Conservation (phyloP, 2,113 vertebrate species). For the Cranoglanis bouderius region DNA sequence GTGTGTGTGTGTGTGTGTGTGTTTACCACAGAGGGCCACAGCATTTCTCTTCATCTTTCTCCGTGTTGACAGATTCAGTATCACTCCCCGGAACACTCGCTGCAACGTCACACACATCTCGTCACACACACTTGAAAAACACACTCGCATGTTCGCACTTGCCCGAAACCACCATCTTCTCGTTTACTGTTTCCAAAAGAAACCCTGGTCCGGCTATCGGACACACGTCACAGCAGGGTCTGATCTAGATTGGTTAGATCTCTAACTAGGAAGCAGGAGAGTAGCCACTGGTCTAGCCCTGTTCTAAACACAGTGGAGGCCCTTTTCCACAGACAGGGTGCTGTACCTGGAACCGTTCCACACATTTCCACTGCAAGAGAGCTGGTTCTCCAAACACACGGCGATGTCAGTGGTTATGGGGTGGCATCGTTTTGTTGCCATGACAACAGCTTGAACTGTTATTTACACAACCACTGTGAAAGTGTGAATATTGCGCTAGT, state of each 20-base stretch:
- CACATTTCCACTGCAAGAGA: background rate
- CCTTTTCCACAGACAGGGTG: background rate
- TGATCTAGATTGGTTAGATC: background rate
- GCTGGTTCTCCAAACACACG: background rate
- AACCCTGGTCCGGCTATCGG: background rate
- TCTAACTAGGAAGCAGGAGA: background rate
- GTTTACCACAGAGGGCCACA: slow-evolving; percentile 88
- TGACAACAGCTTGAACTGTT: background rate
- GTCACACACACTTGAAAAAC: slow-evolving; percentile 19
- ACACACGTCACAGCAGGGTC: background rate
- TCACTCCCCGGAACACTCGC: slow-evolving; percentile 94
- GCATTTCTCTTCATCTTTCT: slow-evolving; percentile 90
- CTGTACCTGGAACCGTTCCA: background rate
- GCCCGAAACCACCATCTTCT: background rate
- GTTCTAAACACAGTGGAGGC: background rate
- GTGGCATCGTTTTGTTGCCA: background rate
- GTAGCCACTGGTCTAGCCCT: background rate
- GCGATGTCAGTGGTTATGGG: too few relatives aligned
- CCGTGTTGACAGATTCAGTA: slow-evolving; percentile 92
- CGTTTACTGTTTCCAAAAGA: background rate
- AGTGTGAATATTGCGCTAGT: background rate
- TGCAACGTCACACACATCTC: slow-evolving; percentile 71
- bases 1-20: slow-evolving; percentile 14
- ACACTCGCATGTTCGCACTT: background rate
- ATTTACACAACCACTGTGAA: background rate